phyloP scores from a whole-genome alignment of 2,797 vertebrate genomes.

The Siniperca obscura region DNA sequence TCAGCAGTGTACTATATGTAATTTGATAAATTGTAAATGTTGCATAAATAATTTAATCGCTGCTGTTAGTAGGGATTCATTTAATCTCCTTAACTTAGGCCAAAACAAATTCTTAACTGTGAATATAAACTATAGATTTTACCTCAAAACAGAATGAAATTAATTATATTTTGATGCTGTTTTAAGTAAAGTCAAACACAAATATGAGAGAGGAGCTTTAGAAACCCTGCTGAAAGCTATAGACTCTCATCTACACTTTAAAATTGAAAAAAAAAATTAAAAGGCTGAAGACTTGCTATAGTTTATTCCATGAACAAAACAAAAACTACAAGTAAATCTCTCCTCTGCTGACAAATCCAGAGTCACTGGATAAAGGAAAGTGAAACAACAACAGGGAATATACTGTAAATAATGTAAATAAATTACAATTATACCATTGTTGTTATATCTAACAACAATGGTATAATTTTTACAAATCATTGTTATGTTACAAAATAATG shows the following conservation, averaged over 20 bases:
- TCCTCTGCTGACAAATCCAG: background rate
- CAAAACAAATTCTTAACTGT: constrained; percentile 18
- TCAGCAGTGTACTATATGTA: constrained; percentile 24
- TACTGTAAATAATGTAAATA: background rate
- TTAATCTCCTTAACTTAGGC: constrained; percentile 1
- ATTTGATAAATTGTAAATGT: constrained; percentile 44
- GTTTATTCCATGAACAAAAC: constrained; percentile 6
- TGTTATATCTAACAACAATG: background rate
- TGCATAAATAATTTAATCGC: constrained; percentile 43
- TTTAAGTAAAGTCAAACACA: constrained; percentile 19
- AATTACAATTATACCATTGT: too few relatives aligned
- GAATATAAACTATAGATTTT: background rate
- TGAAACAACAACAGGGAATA: background rate
- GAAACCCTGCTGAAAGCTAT: background rate
- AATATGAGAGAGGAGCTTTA: constrained; percentile 1
- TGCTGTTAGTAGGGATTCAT: constrained; percentile 33
- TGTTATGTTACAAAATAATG: background rate
- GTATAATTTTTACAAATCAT: background rate
- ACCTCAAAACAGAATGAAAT: constrained; percentile 11
- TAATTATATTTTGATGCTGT: constrained; percentile 9
- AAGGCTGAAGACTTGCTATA: background rate
- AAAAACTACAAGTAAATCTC: background rate
- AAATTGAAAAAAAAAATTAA: background rate
- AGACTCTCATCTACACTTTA: background rate
- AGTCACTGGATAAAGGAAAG: background rate